Percentiles rank a stretch among this genome's conserved stretches.
phyloP scores from a whole-genome alignment of 2,113 vertebrate species.

The Symphodus melops region DNA sequence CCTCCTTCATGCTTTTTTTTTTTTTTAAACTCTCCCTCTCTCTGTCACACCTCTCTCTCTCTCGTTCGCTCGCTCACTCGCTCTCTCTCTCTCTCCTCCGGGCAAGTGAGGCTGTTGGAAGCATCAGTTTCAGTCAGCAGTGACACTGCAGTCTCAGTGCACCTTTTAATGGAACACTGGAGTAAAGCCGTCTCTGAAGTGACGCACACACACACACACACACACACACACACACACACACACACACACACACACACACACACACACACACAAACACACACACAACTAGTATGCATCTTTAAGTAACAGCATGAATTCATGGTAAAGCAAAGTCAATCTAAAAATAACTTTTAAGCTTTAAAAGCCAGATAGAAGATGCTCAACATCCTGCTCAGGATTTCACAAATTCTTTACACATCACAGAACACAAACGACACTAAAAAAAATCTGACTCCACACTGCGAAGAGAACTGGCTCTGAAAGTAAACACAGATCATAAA shows the following conservation, averaged over 20 bases:
- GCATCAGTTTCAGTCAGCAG: slow-evolving; percentile 81
- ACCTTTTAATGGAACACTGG: slow-evolving; percentile 70
- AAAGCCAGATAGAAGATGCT: not conserved
- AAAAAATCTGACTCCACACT: not conserved
- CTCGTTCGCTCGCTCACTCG: not conserved
- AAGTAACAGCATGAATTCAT: not conserved
- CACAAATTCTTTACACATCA: not conserved
- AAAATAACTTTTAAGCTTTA: slow-evolving; percentile 26
- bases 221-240: slow-evolving; percentile 13
- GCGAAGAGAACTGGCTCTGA: not conserved
- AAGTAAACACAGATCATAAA: slow-evolving; percentile 12
- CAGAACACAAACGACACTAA: not conserved
- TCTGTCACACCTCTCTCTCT: slow-evolving; percentile 28
- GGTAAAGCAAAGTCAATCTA: not conserved
- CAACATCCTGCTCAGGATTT: not conserved
- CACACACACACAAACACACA: not conserved
- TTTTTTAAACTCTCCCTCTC: slow-evolving; percentile 27
- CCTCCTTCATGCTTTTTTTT: slow-evolving; percentile 38
- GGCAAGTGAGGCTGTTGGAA: slow-evolving; percentile 65
- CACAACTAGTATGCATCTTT: not conserved
- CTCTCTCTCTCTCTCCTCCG: slow-evolving; percentile 38
- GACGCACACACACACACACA: slow-evolving; percentile 7
- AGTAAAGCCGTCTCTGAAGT: slow-evolving; percentile 50
- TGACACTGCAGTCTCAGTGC: slow-evolving; percentile 85
- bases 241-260: slow-evolving; percentile 19